phyloP scores from a whole-genome alignment of 2,797 vertebrate genomes.

The Okamejei kenojei region DNA sequence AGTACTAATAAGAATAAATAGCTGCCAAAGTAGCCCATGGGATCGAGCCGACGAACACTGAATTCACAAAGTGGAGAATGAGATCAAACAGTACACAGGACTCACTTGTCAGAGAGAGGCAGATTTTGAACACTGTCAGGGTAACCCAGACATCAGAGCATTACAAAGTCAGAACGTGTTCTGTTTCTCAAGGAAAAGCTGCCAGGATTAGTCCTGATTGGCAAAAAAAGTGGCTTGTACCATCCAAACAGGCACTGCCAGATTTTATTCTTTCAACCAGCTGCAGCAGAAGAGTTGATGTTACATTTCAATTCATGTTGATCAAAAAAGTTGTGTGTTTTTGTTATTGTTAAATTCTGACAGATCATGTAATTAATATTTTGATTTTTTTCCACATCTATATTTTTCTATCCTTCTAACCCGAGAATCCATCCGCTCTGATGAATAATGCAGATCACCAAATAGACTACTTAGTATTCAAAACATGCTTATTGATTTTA shows the following conservation, averaged over 20 bases:
- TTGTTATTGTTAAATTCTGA: neutral
- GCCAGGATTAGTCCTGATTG: neutral
- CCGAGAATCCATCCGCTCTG: neutral
- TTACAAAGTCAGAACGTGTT: neutral
- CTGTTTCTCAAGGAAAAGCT: neutral
- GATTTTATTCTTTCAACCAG: neutral
- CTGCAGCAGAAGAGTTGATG: neutral
- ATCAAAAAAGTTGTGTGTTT: neutral
- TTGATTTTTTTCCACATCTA: neutral
- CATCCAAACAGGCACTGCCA: neutral
- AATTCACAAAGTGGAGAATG: neutral
- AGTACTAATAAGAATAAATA: neutral
- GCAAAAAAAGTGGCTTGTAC: neutral
- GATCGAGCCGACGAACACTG: neutral
- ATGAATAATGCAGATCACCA: neutral
- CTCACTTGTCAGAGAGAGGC: neutral
- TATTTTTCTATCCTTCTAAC: neutral
- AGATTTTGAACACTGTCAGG: neutral
- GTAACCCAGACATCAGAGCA: neutral
- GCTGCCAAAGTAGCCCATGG: neutral
- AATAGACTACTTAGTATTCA: neutral
- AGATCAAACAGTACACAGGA: neutral
- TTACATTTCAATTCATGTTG: neutral
- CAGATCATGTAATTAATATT: neutral
- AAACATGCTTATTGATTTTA: neutral